Percentiles rank a stretch among this genome's conserved stretches.
Evolutionary conservation across 2,888 invertebrate genomes (phyloP).

Genomic region (Nemapogon koenigi): DNA sequence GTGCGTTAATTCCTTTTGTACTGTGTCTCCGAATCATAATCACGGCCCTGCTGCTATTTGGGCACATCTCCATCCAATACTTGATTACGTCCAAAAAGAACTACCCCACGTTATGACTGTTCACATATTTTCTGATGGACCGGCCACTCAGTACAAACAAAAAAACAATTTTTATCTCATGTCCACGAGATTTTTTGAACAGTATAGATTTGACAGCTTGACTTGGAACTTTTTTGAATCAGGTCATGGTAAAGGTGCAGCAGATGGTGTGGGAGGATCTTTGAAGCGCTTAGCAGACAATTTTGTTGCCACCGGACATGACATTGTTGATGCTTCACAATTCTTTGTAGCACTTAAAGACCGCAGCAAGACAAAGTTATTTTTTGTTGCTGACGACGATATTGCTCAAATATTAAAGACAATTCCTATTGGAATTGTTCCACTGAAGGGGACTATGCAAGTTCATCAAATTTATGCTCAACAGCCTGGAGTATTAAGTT

Average conservation of each 20-base stretch:
- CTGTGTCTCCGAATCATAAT: slow-evolving; percentile 2
- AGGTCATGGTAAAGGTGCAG: slow-evolving; percentile 9
- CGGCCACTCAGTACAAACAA: slow-evolving; percentile 10
- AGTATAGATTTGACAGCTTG: slow-evolving; percentile 1
- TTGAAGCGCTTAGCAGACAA: slow-evolving; percentile 7
- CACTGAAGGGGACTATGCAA: slow-evolving; percentile 8
- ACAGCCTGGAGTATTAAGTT: slow-evolving; percentile 7
- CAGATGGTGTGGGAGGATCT: slow-evolving; percentile 10
- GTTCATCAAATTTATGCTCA: slow-evolving; percentile 8
- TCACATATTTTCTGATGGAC: slow-evolving; percentile 11
- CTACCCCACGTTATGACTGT: slow-evolving; percentile 2
- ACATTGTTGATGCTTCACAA: slow-evolving; percentile 7
- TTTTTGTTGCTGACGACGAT: slow-evolving; percentile 7
- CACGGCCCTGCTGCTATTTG: slow-evolving; percentile 7
- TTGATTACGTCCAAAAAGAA: slow-evolving; percentile 1
- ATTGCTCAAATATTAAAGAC: slow-evolving; percentile 7
- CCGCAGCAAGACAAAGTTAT: slow-evolving; percentile 7
- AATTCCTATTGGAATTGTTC: slow-evolving; percentile 4
- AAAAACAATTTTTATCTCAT: slow-evolving; percentile 9
- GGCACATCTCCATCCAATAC: slow-evolving; percentile 9
- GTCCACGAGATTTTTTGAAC: neutral
- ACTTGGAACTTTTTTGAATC: slow-evolving; percentile 7
- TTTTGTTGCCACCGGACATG: slow-evolving; percentile 9
- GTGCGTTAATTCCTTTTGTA: slow-evolving; percentile 4
- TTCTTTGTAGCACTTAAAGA: slow-evolving; percentile 6